Conservation (phyloP, 2,113 vertebrate species). For the Candoia aspera region DNA sequence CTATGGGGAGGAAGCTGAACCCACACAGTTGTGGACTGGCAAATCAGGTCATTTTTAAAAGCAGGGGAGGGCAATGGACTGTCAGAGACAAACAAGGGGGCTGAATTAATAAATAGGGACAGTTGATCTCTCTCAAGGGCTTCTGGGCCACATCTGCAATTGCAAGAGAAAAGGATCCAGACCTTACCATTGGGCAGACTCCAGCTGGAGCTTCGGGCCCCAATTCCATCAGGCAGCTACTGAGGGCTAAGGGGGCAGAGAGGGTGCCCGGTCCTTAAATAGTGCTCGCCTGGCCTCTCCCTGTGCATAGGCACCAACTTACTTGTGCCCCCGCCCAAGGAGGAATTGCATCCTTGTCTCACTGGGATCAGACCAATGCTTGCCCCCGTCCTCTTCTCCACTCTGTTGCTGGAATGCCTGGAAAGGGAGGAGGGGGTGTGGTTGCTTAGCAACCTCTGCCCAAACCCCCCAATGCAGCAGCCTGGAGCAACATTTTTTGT, state of each 20-base stretch:
- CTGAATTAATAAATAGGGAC: background rate
- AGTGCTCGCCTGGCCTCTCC: slow-evolving; percentile 63
- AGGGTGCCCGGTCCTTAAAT: slow-evolving; percentile 56
- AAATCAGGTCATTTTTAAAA: background rate
- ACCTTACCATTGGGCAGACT: slow-evolving; percentile 69
- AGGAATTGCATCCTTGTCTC: slow-evolving; percentile 80
- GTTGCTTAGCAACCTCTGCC: slow-evolving; percentile 61
- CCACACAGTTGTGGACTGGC: too few species aligned
- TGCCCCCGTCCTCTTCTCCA: slow-evolving; percentile 65
- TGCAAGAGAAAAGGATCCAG: background rate
- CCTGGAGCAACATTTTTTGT: background rate
- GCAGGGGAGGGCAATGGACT: background rate
- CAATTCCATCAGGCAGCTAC: slow-evolving; percentile 22
- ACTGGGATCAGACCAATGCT: slow-evolving; percentile 65
- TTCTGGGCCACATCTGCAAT: background rate
- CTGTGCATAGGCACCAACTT: slow-evolving; percentile 65
- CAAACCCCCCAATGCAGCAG: slow-evolving; percentile 52
- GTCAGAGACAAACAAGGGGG: background rate
- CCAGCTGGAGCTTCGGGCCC: background rate
- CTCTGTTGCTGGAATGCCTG: slow-evolving; percentile 3
- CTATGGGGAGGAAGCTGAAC: too few species aligned
- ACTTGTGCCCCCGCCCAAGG: slow-evolving; percentile 69
- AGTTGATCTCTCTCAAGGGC: background rate
- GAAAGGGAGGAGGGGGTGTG: slow-evolving; percentile 63
- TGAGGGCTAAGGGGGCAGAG: background rate